Evolutionary conservation across 2,888 invertebrate species (phyloP).

Genomic region (Tachina fera): DNA sequence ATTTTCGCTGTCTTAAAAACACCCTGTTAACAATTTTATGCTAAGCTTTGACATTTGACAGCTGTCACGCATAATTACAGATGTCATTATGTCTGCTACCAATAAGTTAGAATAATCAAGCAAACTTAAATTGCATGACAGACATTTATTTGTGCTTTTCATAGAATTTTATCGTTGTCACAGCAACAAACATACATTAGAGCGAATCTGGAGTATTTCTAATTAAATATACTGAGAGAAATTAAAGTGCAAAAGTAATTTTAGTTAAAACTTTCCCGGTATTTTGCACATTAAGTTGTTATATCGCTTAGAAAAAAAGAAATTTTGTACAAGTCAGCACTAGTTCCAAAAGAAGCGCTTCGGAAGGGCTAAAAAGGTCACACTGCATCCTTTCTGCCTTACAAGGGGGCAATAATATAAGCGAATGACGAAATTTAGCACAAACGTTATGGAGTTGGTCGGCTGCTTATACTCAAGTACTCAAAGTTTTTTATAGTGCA

Average conservation of each 20-base stretch:
- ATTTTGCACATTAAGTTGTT: no score
- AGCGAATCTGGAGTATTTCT: not conserved
- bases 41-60: conserved; percentile 68
- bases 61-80: conserved; percentile 71
- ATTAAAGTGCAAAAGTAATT: not conserved
- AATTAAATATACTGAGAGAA: conserved; percentile 51
- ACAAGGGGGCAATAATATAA: no score
- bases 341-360: no score
- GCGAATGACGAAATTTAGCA: no score
- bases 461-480: no score
- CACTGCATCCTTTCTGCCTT: no score
- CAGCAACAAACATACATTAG: not conserved
- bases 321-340: no score
- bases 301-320: no score
- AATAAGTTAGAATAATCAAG: conserved; percentile 59
- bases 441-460: no score
- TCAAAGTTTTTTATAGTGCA: no score
- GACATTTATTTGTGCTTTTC: conserved; percentile 5
- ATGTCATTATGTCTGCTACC: conserved; percentile 68
- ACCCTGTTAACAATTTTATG: conserved; percentile 62
- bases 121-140: conserved; percentile 10
- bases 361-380: no score
- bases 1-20: conserved; percentile 1
- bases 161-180: conserved; percentile 27
- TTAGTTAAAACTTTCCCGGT: no score